phyloP scores from a whole-genome alignment of 2,797 vertebrate genomes.

The Tragopan temminckii region DNA sequence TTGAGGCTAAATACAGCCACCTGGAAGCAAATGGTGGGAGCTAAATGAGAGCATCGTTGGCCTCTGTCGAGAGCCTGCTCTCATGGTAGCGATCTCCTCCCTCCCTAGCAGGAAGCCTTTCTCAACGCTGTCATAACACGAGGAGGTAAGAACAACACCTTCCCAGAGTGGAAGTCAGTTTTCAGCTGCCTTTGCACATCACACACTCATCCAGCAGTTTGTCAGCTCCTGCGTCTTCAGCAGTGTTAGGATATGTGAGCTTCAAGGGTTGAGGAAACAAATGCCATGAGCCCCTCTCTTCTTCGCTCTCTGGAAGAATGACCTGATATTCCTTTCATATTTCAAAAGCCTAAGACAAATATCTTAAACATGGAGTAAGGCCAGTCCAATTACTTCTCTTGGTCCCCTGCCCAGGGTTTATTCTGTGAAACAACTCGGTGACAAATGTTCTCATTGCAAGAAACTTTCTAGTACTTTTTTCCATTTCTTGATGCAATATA shows the following conservation, averaged over 20 bases:
- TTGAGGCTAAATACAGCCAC: background rate
- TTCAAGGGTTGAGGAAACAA: conserved; percentile 6
- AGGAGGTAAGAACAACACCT: background rate
- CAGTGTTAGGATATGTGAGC: background rate
- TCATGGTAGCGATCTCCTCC: background rate
- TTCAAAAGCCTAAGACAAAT: conserved; percentile 44
- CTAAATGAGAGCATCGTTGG: background rate
- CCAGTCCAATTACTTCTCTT: conserved; percentile 77
- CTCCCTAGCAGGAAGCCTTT: background rate
- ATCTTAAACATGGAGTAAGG: conserved; percentile 61
- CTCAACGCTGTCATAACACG: background rate
- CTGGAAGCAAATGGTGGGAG: background rate
- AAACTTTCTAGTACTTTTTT: conserved; percentile 75
- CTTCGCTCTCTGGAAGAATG: conserved; percentile 19
- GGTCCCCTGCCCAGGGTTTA: conserved; percentile 67
- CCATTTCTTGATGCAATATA: conserved; percentile 65
- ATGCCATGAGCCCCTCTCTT: conserved; percentile 11
- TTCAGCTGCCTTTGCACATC: background rate
- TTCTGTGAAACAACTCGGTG: conserved; percentile 75
- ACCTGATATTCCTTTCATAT: conserved; percentile 29
- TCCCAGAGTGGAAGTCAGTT: background rate
- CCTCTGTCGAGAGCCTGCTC: background rate
- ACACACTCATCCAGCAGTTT: background rate
- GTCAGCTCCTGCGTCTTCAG: background rate
- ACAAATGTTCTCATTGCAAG: conserved; percentile 72